Base-by-base conservation (phyloP, 2,113 vertebrate genomes). In the Oxygymnocypris stewartii region DNA sequence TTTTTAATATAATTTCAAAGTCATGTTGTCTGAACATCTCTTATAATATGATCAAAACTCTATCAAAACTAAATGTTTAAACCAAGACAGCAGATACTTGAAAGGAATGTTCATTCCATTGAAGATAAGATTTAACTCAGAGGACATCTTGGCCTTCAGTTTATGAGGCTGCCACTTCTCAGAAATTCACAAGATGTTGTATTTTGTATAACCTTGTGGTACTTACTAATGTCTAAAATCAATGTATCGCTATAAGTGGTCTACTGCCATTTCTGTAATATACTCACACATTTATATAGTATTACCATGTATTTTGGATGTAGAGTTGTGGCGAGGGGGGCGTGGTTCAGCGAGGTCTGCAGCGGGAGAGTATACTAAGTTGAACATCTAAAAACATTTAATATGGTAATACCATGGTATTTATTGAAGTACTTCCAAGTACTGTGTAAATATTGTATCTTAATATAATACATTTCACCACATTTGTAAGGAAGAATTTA, bases 81-180 rank as follows among this genome's bases (percentile, higher is more conserved):
- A 40, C 79, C 40, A 23, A 63, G 40, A 82, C 79, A 67, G 59
- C 59, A 65, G 59, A 37, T 82, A 25, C 59, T 65, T 67, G 23
- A 81, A 65, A 82, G 11, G 57, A 82, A 82, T 82, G 28, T 82
- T 82, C 57, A 47, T 25, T 67, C 28, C 14, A 40, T 28, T 35
- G 13, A 37, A 65, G 57, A 81, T n/a, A 10, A 25, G 79, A 65
- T 6, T 65, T 44, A 51, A 16, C 16, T 71, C 16, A 54, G 28
- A 73, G 65, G 81, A 83, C 81, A 73, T 65, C 44, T 54, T 71
- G 81, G 65, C 81, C 28, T 83, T 83, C 28, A 73, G 47, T 35
- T 47, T 23, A 80, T 61, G 59, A 44, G 79, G 40, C 59, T 65
- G n/a, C 23, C 14, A 13, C 16, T 31, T 65, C 63, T 82, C 16